Percentiles rank a stretch among this genome's conserved stretches.
Evolutionary conservation across 2,888 invertebrate species (phyloP).

Genomic region (Noctua janthina): DNA sequence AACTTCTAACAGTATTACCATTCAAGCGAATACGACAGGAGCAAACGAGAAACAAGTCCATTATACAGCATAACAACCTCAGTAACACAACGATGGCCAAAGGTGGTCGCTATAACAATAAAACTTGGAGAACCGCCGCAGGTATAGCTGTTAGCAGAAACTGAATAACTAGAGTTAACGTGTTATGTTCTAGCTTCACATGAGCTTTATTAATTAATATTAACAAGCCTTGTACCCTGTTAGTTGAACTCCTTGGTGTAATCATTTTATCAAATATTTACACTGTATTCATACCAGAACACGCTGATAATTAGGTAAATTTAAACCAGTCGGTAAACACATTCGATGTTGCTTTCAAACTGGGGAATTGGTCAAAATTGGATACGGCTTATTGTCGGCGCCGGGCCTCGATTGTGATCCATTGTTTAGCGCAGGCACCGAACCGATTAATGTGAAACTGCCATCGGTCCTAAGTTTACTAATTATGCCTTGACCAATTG

Average conservation of each 20-base stretch:
- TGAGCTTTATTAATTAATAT: constrained; percentile 85
- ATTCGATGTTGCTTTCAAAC: constrained; percentile 50
- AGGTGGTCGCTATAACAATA: constrained; percentile 65
- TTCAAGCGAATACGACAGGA: constrained; percentile 38
- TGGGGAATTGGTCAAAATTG: constrained; percentile 56
- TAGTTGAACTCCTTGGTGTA: constrained; percentile 78
- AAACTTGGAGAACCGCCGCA: constrained; percentile 62
- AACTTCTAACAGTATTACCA: constrained; percentile 41
- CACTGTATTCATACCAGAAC: constrained; percentile 69
- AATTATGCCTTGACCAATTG: constrained; percentile 58
- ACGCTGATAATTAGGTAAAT: constrained; percentile 66
- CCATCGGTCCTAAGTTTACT: constrained; percentile 59
- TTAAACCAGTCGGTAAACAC: constrained; percentile 56
- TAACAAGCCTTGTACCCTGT: constrained; percentile 80
- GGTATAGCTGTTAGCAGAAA: constrained; percentile 69
- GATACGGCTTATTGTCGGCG: constrained; percentile 43
- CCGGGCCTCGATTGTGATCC: constrained; percentile 43
- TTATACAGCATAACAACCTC: constrained; percentile 49
- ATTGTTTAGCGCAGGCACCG: constrained; percentile 56
- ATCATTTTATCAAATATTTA: constrained; percentile 82
- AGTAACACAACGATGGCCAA: constrained; percentile 50
- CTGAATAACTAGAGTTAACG: constrained; percentile 70
- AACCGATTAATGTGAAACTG: constrained; percentile 61
- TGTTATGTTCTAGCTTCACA: constrained; percentile 73
- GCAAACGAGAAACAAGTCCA: constrained; percentile 49